Conservation (phyloP, 2,888 invertebrate species). For the Callinectes sapidus region DNA sequence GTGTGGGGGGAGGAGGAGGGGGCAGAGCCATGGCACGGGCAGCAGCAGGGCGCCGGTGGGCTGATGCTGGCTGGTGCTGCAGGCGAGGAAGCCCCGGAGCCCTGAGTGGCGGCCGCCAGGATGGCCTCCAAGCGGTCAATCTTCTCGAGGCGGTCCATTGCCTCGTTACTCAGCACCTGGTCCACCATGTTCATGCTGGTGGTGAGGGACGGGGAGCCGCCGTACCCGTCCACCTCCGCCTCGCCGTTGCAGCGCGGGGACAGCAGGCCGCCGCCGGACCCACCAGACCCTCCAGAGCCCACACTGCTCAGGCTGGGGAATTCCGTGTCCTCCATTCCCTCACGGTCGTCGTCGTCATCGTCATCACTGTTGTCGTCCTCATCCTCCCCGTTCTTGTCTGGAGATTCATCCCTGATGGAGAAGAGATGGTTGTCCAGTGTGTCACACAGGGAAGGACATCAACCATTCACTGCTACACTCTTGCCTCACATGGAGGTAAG, state of each 20-base stretch:
- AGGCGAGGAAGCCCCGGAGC: constrained; percentile 65
- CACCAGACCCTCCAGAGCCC: constrained; percentile 73
- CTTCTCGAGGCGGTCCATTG: constrained; percentile 89
- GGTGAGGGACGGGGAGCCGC: constrained; percentile 77
- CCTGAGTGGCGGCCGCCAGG: constrained; percentile 84
- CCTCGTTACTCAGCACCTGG: constrained; percentile 82
- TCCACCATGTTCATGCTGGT: constrained; percentile 74
- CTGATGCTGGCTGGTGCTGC: constrained; percentile 57
- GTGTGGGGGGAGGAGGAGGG: constrained; percentile 53
- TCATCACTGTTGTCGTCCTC: constrained; percentile 83
- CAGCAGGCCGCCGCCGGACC: constrained; percentile 65
- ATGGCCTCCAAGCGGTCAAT: constrained; percentile 92
- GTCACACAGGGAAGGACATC: not conserved
- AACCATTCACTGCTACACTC: not conserved
- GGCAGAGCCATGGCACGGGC: constrained; percentile 69
- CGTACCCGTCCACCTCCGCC: constrained; percentile 49
- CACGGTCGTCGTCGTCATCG: constrained; percentile 70
- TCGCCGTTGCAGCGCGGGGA: constrained; percentile 63
- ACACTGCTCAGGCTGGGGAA: constrained; percentile 74
- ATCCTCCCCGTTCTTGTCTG: constrained; percentile 81
- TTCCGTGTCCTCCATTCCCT: constrained; percentile 73
- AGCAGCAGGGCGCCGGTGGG: constrained; percentile 65
- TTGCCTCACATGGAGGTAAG: not conserved
- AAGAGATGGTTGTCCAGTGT: not conserved
- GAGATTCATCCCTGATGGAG: constrained; percentile 68